Evolutionary conservation across 2,797 vertebrate genomes (phyloP).

Genomic region (Enteromius viviparus): DNA sequence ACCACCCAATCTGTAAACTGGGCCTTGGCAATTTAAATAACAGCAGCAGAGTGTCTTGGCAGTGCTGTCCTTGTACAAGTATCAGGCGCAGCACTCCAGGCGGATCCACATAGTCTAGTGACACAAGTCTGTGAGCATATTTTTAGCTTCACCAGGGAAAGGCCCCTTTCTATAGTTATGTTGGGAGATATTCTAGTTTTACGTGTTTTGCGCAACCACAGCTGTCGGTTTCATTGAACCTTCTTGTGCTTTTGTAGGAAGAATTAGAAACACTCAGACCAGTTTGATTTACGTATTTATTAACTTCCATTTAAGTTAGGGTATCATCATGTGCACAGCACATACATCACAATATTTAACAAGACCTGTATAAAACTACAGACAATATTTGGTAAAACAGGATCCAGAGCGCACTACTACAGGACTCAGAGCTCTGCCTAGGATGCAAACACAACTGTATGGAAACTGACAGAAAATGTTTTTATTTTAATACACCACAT

Average conservation of each 20-base stretch:
- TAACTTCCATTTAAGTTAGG: conserved; percentile 68
- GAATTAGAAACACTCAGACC: conserved; percentile 47
- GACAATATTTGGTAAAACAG: conserved; percentile 77
- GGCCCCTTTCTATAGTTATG: conserved; percentile 54
- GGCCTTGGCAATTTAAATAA: conserved; percentile 50
- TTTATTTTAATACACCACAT: conserved; percentile 44
- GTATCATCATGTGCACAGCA: conserved; percentile 89
- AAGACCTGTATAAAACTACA: conserved; percentile 94
- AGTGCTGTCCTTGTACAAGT: conserved; percentile 48
- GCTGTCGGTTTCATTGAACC: conserved; percentile 9
- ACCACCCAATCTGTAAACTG: conserved; percentile 50
- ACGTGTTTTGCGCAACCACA: conserved; percentile 47
- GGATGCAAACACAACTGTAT: conserved; percentile 46
- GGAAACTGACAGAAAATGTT: conserved; percentile 35
- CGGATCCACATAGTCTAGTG: conserved; percentile 54
- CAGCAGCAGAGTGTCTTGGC: conserved; percentile 50
- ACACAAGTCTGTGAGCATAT: conserved; percentile 49
- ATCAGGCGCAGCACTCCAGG: conserved; percentile 27
- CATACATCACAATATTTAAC: conserved; percentile 82
- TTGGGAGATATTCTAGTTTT: conserved; percentile 53
- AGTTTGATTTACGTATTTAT: conserved; percentile 66
- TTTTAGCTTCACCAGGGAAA: conserved; percentile 55
- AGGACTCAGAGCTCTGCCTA: conserved; percentile 64
- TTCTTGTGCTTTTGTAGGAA: conserved; percentile 40
- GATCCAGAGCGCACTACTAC: conserved; percentile 68